These are phyloP conservation scores for Apocheima hispidaria DNA, from an alignment of 2,888 invertebrate genomes.

Conservation along the genomic window DNA sequence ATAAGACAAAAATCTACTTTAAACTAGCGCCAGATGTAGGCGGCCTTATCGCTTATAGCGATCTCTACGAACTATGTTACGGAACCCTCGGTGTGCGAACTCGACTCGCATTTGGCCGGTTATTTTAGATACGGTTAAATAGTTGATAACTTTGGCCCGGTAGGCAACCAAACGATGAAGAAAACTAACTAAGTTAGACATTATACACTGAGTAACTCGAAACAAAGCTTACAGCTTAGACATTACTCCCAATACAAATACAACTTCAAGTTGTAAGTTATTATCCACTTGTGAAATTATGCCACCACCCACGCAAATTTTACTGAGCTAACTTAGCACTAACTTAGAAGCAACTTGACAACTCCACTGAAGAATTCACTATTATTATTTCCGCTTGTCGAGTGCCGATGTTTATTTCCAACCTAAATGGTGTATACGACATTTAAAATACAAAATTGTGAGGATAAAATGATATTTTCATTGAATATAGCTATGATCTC, in stretches of 20 bases:
- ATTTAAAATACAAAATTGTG: constrained; percentile 8
- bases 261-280: constrained; percentile 9
- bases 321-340: constrained; percentile 30
- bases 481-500: background rate
- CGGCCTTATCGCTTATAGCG: no score
- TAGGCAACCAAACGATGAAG: background rate
- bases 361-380: constrained; percentile 37
- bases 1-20: no score
- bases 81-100: no score
- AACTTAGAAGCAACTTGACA: constrained; percentile 37
- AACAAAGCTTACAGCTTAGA: background rate
- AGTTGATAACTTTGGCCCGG: no score
- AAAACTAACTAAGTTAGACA: background rate
- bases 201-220: background rate
- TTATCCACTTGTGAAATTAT: constrained; percentile 24
- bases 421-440: constrained; percentile 4
- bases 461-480: constrained; percentile 20
- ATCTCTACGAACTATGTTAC: no score
- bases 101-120: no score
- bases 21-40: no score
- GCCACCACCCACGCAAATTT: constrained; percentile 35
- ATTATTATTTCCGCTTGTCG: constrained; percentile 31
- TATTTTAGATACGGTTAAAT: no score
- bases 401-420: constrained; percentile 24
- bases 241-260: background rate